phyloP scores from a whole-genome alignment of 2,113 vertebrate species.

The Pterophyllum scalare region DNA sequence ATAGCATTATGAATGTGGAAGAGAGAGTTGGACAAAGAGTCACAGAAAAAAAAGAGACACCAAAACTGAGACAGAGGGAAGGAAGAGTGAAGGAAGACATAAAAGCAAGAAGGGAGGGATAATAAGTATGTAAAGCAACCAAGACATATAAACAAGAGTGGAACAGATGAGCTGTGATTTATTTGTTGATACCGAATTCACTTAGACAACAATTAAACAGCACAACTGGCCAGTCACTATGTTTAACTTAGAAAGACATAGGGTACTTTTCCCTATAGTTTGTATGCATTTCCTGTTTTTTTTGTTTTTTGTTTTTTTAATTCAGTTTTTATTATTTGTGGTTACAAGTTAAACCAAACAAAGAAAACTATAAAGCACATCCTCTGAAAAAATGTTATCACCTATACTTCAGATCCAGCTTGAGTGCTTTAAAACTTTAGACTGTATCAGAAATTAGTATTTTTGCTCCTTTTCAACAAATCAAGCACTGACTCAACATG shows the following conservation, averaged over 20 bases:
- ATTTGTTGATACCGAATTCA: not conserved
- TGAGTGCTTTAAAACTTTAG: not conserved
- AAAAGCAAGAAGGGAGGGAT: not conserved
- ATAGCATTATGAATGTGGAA: constrained; percentile 30
- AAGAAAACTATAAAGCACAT: not conserved
- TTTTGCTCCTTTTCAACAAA: no score
- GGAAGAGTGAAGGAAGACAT: not conserved
- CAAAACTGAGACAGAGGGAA: not conserved
- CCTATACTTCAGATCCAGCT: rapidly evolving
- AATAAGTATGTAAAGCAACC: not conserved
- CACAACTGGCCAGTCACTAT: not conserved
- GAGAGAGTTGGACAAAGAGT: not conserved
- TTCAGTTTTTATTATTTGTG: not conserved
- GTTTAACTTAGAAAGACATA: not conserved
- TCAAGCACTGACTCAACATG: no score
- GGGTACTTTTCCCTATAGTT: not conserved
- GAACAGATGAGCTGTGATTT: not conserved
- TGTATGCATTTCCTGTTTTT: not conserved
- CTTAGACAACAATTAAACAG: not conserved
- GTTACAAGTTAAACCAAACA: not conserved
- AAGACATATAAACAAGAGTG: not conserved
- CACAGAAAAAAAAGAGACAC: not conserved
- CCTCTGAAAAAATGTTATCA: not conserved
- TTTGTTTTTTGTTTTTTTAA: not conserved
- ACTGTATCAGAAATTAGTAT: not conserved